Percentiles rank a stretch among this genome's conserved stretches.
Evolutionary conservation across 2,888 invertebrate species (phyloP).

Genomic region (Plebejus melissa): DNA sequence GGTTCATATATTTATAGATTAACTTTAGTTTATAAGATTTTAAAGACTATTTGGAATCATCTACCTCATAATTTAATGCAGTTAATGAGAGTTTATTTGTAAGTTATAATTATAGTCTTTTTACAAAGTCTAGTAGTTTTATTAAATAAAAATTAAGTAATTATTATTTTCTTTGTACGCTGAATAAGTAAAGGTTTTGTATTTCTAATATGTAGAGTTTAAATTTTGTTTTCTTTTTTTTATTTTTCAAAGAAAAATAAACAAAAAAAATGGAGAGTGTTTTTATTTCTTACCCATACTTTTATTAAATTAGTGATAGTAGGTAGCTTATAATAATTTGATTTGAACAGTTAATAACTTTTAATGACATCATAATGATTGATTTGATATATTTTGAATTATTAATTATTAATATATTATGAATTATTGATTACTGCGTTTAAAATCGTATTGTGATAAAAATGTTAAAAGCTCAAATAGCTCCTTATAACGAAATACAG

Average conservation of each 20-base stretch:
- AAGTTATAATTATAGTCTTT: conserved; percentile 64
- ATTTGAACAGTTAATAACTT: too few species aligned
- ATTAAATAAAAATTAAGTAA: conserved; percentile 35
- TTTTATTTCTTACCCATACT: conserved; percentile 36
- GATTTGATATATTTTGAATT: too few species aligned
- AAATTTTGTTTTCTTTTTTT: conserved; percentile 67
- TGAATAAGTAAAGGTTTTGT: conserved; percentile 59
- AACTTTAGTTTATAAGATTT: conserved; percentile 60
- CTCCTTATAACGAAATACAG: too few species aligned
- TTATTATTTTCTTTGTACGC: conserved; percentile 53
- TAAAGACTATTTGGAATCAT: conserved; percentile 75
- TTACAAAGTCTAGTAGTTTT: conserved; percentile 68
- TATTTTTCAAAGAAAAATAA: conserved; percentile 74
- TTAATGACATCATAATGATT: too few species aligned
- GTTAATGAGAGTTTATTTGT: conserved; percentile 66
- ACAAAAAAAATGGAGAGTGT: conserved; percentile 48
- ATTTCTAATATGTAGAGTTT: conserved; percentile 70
- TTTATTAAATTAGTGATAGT: too few species aligned
- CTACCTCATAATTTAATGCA: conserved; percentile 76
- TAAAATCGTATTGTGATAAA: too few species aligned
- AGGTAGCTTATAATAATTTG: too few species aligned
- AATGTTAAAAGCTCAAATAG: too few species aligned
- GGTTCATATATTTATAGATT: conserved; percentile 50
- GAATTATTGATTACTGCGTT: too few species aligned
- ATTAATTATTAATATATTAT: too few species aligned